Conservation (phyloP, 2,888 invertebrate genomes). For the Acanthacorydalis orientalis region DNA sequence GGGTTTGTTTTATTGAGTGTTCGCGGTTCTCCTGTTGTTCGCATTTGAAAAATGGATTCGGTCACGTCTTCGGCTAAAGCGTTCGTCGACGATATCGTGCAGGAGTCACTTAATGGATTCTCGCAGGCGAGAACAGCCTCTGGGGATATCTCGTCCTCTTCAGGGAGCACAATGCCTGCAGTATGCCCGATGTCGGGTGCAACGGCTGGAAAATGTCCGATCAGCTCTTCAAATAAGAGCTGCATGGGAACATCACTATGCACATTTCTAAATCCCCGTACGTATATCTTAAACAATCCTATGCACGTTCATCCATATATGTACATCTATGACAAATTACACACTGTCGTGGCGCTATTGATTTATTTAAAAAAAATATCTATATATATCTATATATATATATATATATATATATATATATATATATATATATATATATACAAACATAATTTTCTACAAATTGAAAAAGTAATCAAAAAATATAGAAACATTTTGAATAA, state of each 20-base stretch:
- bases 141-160: no score
- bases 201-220: not conserved
- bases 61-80: conserved; percentile 18
- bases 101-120: conserved; percentile 19
- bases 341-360: not conserved
- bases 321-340: not conserved
- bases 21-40: no score
- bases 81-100: conserved; percentile 22
- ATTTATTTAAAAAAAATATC: no score
- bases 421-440: no score
- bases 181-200: not conserved
- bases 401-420: no score
- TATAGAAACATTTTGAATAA: no score
- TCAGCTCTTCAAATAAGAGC: conserved; percentile 5
- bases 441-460: no score
- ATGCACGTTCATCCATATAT: not conserved
- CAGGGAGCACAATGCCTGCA: not conserved
- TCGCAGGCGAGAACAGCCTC: not conserved
- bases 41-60: conserved; percentile 11
- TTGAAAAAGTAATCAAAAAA: no score
- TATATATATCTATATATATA: no score
- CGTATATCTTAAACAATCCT: conserved; percentile 15
- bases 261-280: conserved; percentile 33
- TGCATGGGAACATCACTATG: conserved; percentile 25
- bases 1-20: no score